A percentile compares a stretch with the other conserved stretches of the same genome.
These are phyloP conservation scores for Linepithema humile DNA, from an alignment of 1,140 invertebrate species.

Conservation along the genomic window DNA sequence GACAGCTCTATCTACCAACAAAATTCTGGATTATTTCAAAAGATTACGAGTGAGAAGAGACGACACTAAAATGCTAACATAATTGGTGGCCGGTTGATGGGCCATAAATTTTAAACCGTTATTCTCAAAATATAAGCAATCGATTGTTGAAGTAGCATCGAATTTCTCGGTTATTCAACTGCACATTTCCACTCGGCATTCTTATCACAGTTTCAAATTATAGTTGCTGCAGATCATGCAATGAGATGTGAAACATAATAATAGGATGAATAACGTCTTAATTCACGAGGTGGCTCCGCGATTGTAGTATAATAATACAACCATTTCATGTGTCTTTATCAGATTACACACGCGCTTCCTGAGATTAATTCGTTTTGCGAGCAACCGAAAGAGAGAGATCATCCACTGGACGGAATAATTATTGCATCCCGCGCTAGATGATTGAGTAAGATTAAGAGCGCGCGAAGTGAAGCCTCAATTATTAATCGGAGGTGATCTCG, in stretches of 20 bases:
- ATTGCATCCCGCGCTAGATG: conserved; percentile 2
- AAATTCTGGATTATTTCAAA: background rate
- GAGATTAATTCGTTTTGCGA: conserved; percentile 8
- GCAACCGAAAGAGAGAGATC: background rate
- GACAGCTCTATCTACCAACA: background rate
- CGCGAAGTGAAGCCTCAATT: background rate
- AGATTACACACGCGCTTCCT: background rate
- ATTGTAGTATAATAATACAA: background rate
- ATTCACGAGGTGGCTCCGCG: background rate
- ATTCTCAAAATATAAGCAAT: background rate
- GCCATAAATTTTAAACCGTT: too few species aligned
- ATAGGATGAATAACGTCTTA: background rate
- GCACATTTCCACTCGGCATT: background rate
- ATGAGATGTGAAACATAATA: background rate
- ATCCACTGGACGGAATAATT: background rate
- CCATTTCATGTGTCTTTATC: background rate
- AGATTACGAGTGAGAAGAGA: background rate
- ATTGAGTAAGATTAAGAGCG: conserved; percentile 33
- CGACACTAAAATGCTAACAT: background rate
- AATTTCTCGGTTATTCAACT: background rate
- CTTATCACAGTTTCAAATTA: background rate
- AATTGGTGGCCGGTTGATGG: background rate
- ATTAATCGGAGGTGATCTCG: conserved; percentile 9
- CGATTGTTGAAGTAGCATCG: background rate
- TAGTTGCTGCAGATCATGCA: background rate